A percentile compares a stretch with the other conserved stretches of the same genome.
Evolutionary conservation across 2,113 vertebrate species (phyloP).

Genomic region (Clarias gariepinus): DNA sequence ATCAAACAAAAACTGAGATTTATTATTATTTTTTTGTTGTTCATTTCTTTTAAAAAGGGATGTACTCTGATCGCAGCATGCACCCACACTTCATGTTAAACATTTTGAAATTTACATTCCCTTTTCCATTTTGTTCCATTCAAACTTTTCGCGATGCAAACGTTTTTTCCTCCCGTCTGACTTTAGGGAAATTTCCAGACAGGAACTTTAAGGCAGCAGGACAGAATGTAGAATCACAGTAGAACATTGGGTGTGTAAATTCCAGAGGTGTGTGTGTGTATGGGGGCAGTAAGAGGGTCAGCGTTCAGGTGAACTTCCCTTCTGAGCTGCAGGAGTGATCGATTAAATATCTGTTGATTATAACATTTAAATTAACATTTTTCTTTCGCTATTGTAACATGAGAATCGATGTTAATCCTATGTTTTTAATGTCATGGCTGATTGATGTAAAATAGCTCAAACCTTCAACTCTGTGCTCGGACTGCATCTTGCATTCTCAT

Average conservation of each 20-base stretch:
- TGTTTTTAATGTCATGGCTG: no score
- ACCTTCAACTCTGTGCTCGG: background rate
- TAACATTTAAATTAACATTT: background rate
- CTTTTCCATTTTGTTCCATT: background rate
- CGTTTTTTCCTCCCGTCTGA: background rate
- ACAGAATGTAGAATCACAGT: background rate
- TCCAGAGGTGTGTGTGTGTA: background rate
- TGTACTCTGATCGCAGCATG: no score
- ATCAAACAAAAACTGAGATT: background rate
- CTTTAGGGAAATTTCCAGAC: background rate
- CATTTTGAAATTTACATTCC: constrained; percentile 12
- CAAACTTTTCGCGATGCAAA: background rate
- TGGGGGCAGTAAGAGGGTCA: no score
- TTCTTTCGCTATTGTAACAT: no score
- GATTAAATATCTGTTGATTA: background rate
- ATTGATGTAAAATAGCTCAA: background rate
- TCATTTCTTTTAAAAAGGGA: background rate
- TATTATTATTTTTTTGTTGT: no score
- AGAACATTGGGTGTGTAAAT: background rate
- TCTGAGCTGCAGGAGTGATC: background rate
- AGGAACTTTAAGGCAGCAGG: background rate
- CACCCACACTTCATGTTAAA: background rate
- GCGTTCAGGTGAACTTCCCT: background rate
- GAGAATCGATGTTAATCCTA: no score
- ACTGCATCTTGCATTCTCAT: background rate